These are phyloP conservation scores for Henicopernis longicauda DNA, from an alignment of 2,113 vertebrate genomes.

Conservation along the genomic window DNA sequence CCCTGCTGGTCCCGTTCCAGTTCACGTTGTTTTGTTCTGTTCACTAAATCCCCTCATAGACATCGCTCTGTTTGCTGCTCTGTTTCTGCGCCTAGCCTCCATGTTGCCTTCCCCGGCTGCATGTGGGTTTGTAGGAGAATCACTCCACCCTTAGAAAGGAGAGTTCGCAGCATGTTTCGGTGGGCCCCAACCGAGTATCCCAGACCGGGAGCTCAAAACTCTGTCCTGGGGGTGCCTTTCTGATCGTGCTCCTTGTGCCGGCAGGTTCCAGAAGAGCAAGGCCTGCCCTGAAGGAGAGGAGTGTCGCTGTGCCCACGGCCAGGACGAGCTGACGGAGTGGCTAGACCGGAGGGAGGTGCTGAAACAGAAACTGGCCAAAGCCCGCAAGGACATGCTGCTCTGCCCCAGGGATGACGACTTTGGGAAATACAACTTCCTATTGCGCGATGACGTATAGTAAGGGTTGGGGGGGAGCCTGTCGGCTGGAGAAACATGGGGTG, in stretches of 20 bases:
- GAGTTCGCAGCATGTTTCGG: background rate
- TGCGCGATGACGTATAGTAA: constrained; percentile 72
- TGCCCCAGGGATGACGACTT: constrained; percentile 87
- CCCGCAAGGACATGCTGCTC: constrained; percentile 90
- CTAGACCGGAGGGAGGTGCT: constrained; percentile 84
- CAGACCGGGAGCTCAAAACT: background rate
- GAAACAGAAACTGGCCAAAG: constrained; percentile 86
- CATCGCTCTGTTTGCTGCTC: background rate
- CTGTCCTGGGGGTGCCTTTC: background rate
- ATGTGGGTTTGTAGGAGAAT: background rate
- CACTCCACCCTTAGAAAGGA: background rate
- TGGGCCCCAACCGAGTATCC: background rate
- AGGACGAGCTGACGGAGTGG: constrained; percentile 92
- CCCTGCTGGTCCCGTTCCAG: background rate
- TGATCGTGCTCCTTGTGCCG: background rate
- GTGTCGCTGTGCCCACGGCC: constrained; percentile 88
- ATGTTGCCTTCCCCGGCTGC: background rate
- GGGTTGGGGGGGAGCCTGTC: background rate
- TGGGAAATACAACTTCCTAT: constrained; percentile 93
- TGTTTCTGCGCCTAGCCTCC: background rate
- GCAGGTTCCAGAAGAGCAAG: constrained; percentile 78
- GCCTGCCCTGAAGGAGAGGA: constrained; percentile 84
- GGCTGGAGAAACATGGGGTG: background rate
- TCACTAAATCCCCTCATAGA: background rate
- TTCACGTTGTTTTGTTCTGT: background rate